A percentile compares a stretch with the other conserved stretches of the same genome.
phyloP scores from a whole-genome alignment of 2,113 vertebrate species.

The Erythrocercus mccallii region DNA sequence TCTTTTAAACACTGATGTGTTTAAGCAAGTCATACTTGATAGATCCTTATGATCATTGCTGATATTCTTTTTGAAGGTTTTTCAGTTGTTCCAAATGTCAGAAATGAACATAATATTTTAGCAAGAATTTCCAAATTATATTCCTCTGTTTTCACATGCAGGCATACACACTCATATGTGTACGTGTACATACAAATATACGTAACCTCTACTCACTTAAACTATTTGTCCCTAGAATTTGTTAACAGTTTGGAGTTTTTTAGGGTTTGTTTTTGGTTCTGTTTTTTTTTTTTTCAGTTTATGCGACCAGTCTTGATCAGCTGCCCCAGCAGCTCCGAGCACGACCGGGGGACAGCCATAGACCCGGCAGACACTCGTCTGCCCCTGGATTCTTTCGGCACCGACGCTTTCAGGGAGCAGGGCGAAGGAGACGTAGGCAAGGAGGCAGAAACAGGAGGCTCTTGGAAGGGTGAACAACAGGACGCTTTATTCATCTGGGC shows the following conservation, averaged over 20 bases:
- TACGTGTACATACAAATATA: no score
- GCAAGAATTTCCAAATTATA: neutral
- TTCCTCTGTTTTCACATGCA: accelerated
- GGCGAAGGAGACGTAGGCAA: no score
- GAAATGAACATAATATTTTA: neutral
- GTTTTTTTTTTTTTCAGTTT: neutral
- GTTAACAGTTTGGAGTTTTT: neutral
- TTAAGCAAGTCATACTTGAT: neutral
- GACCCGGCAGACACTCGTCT: no score
- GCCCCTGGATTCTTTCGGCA: no score
- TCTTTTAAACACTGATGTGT: neutral
- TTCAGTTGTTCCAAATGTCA: neutral
- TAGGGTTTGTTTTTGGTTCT: neutral
- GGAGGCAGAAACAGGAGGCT: no score
- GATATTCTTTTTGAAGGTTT: neutral
- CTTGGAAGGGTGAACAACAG: no score
- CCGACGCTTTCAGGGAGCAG: no score
- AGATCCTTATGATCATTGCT: neutral
- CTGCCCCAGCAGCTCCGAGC: no score
- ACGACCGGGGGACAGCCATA: no score
- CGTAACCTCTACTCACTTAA: neutral
- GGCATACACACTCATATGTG: accelerated
- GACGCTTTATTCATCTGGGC: no score
- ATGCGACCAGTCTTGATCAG: no score
- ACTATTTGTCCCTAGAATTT: neutral